Conservation (phyloP, 2,888 invertebrate species). For the Cotesia congregata region DNA sequence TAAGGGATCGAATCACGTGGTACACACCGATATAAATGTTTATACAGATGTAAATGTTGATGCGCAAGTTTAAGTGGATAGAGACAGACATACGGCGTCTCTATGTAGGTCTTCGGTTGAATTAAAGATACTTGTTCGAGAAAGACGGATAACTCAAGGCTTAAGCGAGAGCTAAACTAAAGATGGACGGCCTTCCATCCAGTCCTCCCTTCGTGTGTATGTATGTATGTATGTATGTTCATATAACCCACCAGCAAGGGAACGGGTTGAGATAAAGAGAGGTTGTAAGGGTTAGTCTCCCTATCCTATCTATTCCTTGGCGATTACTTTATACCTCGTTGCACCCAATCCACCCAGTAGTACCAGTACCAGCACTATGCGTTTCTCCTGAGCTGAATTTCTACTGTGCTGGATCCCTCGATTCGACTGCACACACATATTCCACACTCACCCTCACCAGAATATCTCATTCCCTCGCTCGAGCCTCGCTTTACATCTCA, state of each 20-base stretch:
- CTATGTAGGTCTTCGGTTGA: not conserved
- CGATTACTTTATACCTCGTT: slow-evolving; percentile 59
- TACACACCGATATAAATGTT: slow-evolving; percentile 31
- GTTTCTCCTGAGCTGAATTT: slow-evolving; percentile 27
- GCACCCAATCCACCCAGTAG: slow-evolving; percentile 54
- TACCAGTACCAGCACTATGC: slow-evolving; percentile 46
- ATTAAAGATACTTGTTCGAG: not conserved
- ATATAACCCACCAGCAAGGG: slow-evolving; percentile 21
- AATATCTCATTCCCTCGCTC: slow-evolving; percentile 40
- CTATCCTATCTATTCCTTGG: slow-evolving; percentile 53
- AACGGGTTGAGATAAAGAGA: slow-evolving; percentile 40
- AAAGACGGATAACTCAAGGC: not conserved
- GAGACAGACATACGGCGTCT: slow-evolving; percentile 19
- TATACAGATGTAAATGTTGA: slow-evolving; percentile 16
- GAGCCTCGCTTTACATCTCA: slow-evolving; percentile 37
- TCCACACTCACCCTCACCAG: not conserved
- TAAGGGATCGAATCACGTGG: slow-evolving; percentile 44
- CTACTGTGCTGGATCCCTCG: slow-evolving; percentile 39
- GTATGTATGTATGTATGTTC: slow-evolving; percentile 36
- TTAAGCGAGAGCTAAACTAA: not conserved
- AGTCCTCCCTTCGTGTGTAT: not conserved
- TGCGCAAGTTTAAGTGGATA: not conserved
- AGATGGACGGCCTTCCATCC: not conserved
- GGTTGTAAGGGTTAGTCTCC: slow-evolving; percentile 38
- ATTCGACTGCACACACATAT: not conserved